A percentile compares a stretch with the other conserved stretches of the same genome.
Evolutionary conservation across 2,888 invertebrate species (phyloP).

Genomic region (Lamellibrachia columna): DNA sequence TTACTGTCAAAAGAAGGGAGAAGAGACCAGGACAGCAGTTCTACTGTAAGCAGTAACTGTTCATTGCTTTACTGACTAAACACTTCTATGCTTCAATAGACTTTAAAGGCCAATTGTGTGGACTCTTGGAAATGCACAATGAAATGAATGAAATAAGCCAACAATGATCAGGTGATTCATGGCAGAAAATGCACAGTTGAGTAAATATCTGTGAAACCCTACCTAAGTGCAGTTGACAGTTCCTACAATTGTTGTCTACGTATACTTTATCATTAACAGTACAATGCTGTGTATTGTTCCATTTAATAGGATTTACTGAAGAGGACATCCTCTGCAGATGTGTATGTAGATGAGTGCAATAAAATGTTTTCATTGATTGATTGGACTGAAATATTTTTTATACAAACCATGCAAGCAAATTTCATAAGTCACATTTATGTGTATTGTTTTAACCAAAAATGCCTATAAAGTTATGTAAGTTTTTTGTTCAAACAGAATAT

Average conservation of each 20-base stretch:
- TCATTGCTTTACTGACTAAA: not conserved
- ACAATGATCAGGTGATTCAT: not conserved
- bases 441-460: not conserved
- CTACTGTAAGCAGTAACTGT: not conserved
- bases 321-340: not conserved
- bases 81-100: not conserved
- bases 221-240: not conserved
- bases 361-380: not conserved
- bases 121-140: not conserved
- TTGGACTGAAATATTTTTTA: not conserved
- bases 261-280: not conserved
- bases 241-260: not conserved
- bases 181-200: not conserved
- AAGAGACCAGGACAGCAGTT: not conserved
- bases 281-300: not conserved
- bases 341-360: not conserved
- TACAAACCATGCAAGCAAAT: not conserved
- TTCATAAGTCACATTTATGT: not conserved
- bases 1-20: not conserved
- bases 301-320: not conserved
- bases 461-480: not conserved
- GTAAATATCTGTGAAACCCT: constrained; percentile 4
- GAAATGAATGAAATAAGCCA: not conserved
- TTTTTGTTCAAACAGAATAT: not conserved
- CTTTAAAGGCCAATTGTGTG: not conserved